Evolutionary conservation across 1,140 invertebrate species (phyloP).

Genomic region (Philotrypesis tridentata): DNA sequence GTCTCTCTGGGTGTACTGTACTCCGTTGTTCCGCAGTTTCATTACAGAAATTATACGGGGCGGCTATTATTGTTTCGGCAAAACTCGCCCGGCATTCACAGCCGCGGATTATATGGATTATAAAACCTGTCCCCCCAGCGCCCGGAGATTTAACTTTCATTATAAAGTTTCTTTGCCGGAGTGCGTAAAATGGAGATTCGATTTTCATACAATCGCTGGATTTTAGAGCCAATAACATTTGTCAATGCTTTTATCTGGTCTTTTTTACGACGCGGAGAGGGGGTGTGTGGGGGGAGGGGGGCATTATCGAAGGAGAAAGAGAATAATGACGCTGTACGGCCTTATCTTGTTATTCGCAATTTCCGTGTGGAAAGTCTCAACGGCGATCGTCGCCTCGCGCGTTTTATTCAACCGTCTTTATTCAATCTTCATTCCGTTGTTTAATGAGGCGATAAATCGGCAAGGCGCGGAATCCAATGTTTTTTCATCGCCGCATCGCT

Average conservation of each 20-base stretch:
- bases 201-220: too few relatives aligned
- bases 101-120: not conserved
- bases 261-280: too few relatives aligned
- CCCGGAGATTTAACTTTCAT: not conserved
- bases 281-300: too few relatives aligned
- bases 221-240: too few relatives aligned
- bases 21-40: slow-evolving; percentile 1
- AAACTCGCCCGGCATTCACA: not conserved
- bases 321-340: too few relatives aligned
- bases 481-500: not conserved
- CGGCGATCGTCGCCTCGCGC: too few relatives aligned
- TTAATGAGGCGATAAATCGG: not conserved
- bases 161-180: not conserved
- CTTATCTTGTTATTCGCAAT: not conserved
- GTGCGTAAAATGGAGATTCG: not conserved
- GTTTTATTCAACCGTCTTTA: not conserved
- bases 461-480: not conserved
- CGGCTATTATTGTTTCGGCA: not conserved
- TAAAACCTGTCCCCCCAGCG: not conserved
- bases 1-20: not conserved
- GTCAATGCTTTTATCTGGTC: too few relatives aligned
- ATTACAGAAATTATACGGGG: not conserved
- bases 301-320: too few relatives aligned
- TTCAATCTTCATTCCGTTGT: not conserved
- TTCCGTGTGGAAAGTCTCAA: not conserved